Percentiles rank a stretch among this genome's conserved stretches.
phyloP scores from a whole-genome alignment of 2,113 vertebrate species.

The Odontophorus gujanensis region DNA sequence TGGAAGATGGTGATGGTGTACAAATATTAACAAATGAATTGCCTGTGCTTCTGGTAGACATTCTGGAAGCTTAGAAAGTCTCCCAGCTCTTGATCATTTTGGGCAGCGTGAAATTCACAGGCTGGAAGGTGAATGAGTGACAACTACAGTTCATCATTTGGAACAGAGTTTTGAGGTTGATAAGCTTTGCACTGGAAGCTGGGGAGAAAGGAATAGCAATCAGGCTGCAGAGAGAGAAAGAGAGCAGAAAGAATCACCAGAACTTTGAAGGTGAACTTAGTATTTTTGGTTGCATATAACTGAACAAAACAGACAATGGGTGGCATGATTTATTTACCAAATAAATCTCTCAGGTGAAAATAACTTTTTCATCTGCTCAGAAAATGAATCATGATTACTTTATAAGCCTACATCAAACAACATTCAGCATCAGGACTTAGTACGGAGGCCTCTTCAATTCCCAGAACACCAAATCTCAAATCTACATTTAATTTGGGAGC shows the following conservation, averaged over 20 bases:
- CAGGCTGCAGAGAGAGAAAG: background rate
- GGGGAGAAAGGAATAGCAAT: background rate
- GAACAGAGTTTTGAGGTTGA: background rate
- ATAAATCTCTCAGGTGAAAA: background rate
- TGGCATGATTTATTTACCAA: background rate
- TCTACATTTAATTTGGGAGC: background rate
- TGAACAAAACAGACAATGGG: background rate
- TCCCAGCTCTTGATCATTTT: background rate
- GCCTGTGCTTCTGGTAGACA: background rate
- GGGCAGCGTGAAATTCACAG: background rate
- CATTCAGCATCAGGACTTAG: background rate
- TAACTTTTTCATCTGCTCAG: background rate
- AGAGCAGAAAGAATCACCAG: background rate
- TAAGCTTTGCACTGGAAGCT: too few species aligned
- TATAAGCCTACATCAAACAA: background rate
- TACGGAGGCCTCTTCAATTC: background rate
- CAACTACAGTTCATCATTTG: background rate
- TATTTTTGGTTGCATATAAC: background rate
- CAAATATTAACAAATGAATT: background rate
- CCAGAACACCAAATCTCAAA: background rate
- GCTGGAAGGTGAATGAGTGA: background rate
- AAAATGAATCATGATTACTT: background rate
- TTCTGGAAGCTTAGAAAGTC: background rate
- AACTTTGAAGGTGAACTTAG: background rate
- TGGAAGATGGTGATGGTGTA: background rate